phyloP scores from a whole-genome alignment of 1,140 invertebrate genomes.

The Drosophila subpulchrella region DNA sequence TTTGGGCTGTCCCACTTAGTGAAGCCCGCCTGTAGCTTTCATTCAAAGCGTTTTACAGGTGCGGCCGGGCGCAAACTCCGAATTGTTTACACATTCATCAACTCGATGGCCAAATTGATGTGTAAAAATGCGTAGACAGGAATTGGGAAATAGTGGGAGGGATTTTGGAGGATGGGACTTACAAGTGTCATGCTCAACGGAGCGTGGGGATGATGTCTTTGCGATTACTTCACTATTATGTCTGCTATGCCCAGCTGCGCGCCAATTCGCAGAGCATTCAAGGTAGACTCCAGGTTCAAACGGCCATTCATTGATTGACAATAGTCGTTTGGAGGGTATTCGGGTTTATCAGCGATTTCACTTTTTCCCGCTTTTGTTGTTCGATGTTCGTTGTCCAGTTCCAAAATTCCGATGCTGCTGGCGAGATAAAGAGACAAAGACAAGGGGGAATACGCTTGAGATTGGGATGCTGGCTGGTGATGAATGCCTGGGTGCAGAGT shows the following conservation, averaged over 20 bases:
- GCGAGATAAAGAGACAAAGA: conserved; percentile 51
- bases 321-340: conserved; percentile 26
- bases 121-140: conserved; percentile 49
- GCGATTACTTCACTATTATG: conserved; percentile 26
- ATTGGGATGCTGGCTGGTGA: conserved; percentile 6
- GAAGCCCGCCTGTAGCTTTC: conserved; percentile 26
- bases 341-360: conserved; percentile 77
- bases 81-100: conserved; percentile 63
- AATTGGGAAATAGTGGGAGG: conserved; percentile 24
- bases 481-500: not conserved
- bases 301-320: conserved; percentile 33
- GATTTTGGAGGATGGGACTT: conserved; percentile 37
- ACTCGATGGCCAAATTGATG: conserved; percentile 61
- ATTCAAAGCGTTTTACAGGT: conserved; percentile 52
- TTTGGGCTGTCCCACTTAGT: not conserved
- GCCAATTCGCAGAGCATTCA: conserved; percentile 27
- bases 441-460: conserved; percentile 29
- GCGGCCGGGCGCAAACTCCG: conserved; percentile 40
- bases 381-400: conserved; percentile 24
- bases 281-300: conserved; percentile 40
- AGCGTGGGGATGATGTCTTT: conserved; percentile 29
- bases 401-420: conserved; percentile 40
- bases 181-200: conserved; percentile 62
- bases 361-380: conserved; percentile 50
- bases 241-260: conserved; percentile 40